Evolutionary conservation across 2,113 vertebrate species (phyloP).

Genomic region (Coracopsis vasa): DNA sequence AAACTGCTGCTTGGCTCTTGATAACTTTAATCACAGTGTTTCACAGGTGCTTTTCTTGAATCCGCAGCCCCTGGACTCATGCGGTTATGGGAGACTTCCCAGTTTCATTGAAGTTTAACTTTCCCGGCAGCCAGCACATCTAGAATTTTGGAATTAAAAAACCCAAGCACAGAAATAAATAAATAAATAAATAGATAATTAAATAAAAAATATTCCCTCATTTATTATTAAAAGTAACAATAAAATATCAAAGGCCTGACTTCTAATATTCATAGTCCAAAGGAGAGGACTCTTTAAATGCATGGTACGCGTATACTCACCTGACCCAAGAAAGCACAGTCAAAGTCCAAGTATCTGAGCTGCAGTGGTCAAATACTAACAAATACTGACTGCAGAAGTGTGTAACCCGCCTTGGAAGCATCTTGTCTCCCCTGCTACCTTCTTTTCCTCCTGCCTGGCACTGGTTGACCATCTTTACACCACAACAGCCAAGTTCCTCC

Average conservation of each 20-base stretch:
- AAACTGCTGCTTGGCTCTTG: not conserved
- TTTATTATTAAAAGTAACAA: not conserved
- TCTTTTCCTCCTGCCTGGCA: not conserved
- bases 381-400: not conserved
- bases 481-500: not conserved
- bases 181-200: not conserved
- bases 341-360: not conserved
- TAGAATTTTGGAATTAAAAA: not conserved
- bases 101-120: not conserved
- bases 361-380: not conserved
- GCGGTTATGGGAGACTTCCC: not conserved
- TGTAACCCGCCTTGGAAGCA: rapidly evolving
- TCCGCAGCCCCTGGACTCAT: not conserved
- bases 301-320: rapidly evolving
- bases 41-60: not conserved
- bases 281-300: not conserved
- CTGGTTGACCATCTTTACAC: not conserved
- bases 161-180: not conserved
- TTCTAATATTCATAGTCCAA: not conserved
- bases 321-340: not conserved
- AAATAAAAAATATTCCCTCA: not conserved
- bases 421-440: not conserved
- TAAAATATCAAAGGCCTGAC: not conserved
- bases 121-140: not conserved
- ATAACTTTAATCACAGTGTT: not conserved